Percentiles rank a stretch among this genome's conserved stretches.
These are phyloP conservation scores for Seriola rivoliana DNA, from an alignment of 2,113 vertebrate genomes.

Conservation along the genomic window DNA sequence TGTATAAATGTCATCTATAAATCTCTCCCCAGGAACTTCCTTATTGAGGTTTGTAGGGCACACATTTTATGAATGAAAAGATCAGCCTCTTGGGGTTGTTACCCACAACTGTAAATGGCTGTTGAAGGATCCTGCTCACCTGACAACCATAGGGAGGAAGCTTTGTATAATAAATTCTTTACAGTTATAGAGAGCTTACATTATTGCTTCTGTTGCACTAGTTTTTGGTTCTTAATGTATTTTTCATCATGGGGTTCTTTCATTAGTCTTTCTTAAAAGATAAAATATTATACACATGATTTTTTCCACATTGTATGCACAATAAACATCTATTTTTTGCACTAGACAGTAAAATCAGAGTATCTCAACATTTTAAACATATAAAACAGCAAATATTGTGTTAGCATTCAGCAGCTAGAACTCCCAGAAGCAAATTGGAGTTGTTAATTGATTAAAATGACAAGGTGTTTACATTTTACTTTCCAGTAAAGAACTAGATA, in stretches of 20 bases:
- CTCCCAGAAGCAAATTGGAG: neutral
- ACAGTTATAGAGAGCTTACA: neutral
- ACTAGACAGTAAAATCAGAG: neutral
- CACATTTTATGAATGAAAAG: conserved; percentile 50
- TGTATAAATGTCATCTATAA: neutral
- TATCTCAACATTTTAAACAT: no score
- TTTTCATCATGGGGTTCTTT: neutral
- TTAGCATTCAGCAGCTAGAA: neutral
- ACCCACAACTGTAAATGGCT: conserved; percentile 31
- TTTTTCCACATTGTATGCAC: neutral
- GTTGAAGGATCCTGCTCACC: conserved; percentile 35
- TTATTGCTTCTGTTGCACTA: neutral
- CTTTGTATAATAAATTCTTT: conserved; percentile 10
- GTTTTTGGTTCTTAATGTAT: neutral
- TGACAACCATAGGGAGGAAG: conserved; percentile 15
- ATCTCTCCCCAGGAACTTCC: conserved; percentile 5
- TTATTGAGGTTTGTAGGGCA: conserved; percentile 55
- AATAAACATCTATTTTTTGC: neutral
- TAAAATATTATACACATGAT: neutral
- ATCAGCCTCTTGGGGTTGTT: conserved; percentile 21
- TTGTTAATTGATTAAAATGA: neutral
- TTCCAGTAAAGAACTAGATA: neutral
- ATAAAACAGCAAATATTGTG: no score
- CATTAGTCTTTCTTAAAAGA: no score
- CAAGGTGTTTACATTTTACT: neutral